Conservation (phyloP, 2,888 invertebrate genomes). For the Hirtodrosophila cameraria region DNA sequence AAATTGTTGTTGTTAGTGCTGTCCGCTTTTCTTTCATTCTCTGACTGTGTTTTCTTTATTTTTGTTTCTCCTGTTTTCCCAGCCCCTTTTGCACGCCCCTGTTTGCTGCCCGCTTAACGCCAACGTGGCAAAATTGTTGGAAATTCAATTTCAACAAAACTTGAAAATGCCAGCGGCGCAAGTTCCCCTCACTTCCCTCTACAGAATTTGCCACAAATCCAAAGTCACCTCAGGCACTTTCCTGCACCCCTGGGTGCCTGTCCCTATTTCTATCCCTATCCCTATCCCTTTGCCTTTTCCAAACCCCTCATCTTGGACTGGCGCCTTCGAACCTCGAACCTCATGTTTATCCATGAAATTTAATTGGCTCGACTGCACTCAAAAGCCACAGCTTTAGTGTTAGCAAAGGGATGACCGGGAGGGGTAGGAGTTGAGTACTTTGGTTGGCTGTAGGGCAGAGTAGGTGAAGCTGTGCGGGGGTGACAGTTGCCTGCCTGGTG, state of each 20-base stretch:
- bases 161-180: constrained; percentile 58
- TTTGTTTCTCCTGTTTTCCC: not conserved
- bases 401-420: too few relatives aligned
- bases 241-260: too few relatives aligned
- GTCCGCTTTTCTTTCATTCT: constrained; percentile 9
- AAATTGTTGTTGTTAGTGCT: constrained; percentile 41
- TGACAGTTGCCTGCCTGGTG: too few relatives aligned
- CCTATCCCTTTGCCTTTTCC: too few relatives aligned
- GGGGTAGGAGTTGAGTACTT: not conserved
- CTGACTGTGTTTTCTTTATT: constrained; percentile 8
- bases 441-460: not conserved
- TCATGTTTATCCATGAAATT: constrained; percentile 75
- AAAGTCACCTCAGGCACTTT: constrained; percentile 50
- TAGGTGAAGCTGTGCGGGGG: not conserved
- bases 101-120: constrained; percentile 35
- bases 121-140: constrained; percentile 61
- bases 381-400: constrained; percentile 34
- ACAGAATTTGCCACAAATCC: constrained; percentile 50
- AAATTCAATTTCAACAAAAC: constrained; percentile 73
- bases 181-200: too few relatives aligned
- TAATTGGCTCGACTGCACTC: constrained; percentile 68
- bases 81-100: not conserved
- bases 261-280: too few relatives aligned
- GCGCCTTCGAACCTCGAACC: constrained; percentile 39
- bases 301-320: constrained; percentile 9